phyloP scores from a whole-genome alignment of 2,113 vertebrate species.

The Struthio camelus region DNA sequence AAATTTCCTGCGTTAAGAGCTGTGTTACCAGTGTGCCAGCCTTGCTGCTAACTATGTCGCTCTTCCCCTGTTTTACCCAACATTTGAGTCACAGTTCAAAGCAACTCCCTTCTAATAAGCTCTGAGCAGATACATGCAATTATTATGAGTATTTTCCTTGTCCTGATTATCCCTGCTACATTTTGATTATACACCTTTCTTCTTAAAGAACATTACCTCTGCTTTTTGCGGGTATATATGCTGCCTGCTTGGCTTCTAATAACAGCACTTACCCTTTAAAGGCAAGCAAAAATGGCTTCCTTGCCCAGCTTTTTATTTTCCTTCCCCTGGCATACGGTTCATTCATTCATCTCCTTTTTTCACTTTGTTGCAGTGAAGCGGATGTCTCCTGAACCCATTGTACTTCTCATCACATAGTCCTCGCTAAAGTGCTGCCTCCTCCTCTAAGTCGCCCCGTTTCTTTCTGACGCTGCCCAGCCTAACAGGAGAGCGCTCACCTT shows the following conservation, averaged over 20 bases:
- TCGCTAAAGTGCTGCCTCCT: background rate
- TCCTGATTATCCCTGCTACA: background rate
- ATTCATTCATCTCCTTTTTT: background rate
- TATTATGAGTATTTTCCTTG: constrained; percentile 5
- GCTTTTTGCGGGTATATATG: background rate
- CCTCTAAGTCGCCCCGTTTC: background rate
- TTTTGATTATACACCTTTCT: background rate
- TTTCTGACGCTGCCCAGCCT: background rate
- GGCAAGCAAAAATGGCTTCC: background rate
- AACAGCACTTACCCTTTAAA: background rate
- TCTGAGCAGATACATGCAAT: background rate
- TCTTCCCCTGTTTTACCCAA: background rate
- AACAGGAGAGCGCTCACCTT: background rate
- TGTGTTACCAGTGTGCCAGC: background rate
- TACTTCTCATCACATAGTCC: background rate
- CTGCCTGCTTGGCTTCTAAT: background rate
- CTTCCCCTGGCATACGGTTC: background rate
- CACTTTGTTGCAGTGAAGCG: background rate
- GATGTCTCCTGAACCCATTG: background rate
- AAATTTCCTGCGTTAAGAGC: background rate
- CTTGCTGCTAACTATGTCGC: background rate
- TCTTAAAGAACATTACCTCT: background rate
- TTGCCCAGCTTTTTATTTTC: background rate
- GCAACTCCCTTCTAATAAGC: background rate
- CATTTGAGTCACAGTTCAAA: background rate